Evolutionary conservation across 2,888 invertebrate genomes (phyloP), one percentile per base, ranked within the genome.

Genomic region (Euclidia mi): DNA sequence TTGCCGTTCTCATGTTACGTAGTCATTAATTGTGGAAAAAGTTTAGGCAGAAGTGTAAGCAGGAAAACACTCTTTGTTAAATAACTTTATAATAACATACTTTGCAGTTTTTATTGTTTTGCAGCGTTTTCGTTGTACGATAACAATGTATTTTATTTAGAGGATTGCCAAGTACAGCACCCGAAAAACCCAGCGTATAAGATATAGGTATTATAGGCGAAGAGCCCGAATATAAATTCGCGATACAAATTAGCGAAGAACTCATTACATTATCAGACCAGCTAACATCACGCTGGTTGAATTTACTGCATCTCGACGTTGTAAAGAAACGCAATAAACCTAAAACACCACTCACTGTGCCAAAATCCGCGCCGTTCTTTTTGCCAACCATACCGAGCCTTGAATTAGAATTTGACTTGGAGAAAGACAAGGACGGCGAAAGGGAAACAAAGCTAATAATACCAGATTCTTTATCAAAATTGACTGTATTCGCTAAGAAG

Each of bases 351-450:
- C 95, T 97, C 0, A 98, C 98, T 79, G 95, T 96, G 1, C 97
- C 98, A 0, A 98, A 98, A 89, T 96, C 97, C 0, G 99, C 99
- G 0, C 99, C 99, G 0, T 99, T 99, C 94, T 99, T 99, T 87
- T 92, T 99, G 45, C 99, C 99, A 0, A 99, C 99, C 0, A 95
- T 99, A 51, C 96, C 98, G 0, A 97, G 98, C 0, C 92, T 98
- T 11, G 96, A 97, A 72, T 90, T 98, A 3, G 96, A 97, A 83
- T 99, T 99, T 86, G 98, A 97, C 83, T 84, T 97, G 1, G 93
- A 95, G 2, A 89, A 95, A 50, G 87, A 90, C 0, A 89, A 91
- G 20, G 85, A 82, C 9, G 76, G 89, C 1, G 82, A 84, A 11
- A 76, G 85, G 15, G 84, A 86, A 1, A 95, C 95, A 3, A 96